Evolutionary conservation across 2,113 vertebrate species (phyloP), one percentile per base, ranked within the genome.

Genomic region (Gracilinanus agilis): DNA sequence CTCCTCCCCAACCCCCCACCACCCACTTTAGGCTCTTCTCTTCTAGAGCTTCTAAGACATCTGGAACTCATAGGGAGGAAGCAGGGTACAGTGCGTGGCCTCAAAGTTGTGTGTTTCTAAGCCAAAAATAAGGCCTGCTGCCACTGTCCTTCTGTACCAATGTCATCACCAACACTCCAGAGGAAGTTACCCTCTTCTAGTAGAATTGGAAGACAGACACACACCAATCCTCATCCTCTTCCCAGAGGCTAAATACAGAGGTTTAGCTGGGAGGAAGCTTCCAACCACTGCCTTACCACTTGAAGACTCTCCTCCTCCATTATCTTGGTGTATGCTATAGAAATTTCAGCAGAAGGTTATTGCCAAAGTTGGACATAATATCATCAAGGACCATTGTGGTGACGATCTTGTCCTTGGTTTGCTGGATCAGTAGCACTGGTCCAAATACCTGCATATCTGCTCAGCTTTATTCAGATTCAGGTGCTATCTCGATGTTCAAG

Each of bases 331-430:
- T 99, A 99, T 99, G 99, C 96, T 99, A 99, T 3, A 99, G 98
- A 54, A 99, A 98, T 94, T 98, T 99, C 75, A 99, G 98, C 90
- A 99, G 98, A 53, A 99, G 98, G 95, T 99, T 98, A 6, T 99
- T 99, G 90, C 99, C 99, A 98, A 99, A 97, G 98, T 99, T 99
- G 75, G 99, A 99, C 98, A 99, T 99, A 97, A 99, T 95, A 94
- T 99, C 99, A 90, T 99, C 99, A 95, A 99, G 99, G 95, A 98
- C 98, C 93, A 99, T 99, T 96, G 19, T 99, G 25, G 99, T 99
- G 97, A 99, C 99, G 97, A 99, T 99, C 98, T 99, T 99, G 96
- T 99, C 99, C 97, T 98, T 99, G 94, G 99, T 99, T 98, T 99
- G 99, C 92, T 99, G 98, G 96, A 99, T 99, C 96, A 99, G 97